phyloP scores from a whole-genome alignment of 1,140 invertebrate species.

The Andrena cerasifolii region DNA sequence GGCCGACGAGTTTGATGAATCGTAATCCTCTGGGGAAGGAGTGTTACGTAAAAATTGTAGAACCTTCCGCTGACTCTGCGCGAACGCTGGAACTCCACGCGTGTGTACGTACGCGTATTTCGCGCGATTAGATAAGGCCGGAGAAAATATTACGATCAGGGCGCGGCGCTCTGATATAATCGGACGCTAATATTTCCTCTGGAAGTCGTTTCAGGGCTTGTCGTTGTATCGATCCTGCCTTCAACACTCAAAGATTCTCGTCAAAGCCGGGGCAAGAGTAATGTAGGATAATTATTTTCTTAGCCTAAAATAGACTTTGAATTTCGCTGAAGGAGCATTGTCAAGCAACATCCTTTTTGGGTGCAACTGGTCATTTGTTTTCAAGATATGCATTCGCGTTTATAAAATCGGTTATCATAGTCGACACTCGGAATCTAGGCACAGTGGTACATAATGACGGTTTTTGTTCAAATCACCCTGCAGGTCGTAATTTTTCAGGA shows the following conservation, averaged over 20 bases:
- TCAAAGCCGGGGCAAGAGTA: neutral
- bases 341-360: too few species aligned
- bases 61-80: neutral
- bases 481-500: too few species aligned
- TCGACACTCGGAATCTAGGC: too few species aligned
- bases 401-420: too few species aligned
- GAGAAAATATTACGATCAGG: constrained; percentile 2
- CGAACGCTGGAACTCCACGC: neutral
- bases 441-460: too few species aligned
- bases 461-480: too few species aligned
- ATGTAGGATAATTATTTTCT: neutral
- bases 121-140: constrained; percentile 52
- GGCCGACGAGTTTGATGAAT: constrained; percentile 52
- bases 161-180: neutral
- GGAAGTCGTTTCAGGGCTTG: neutral
- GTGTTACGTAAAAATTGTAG: constrained; percentile 45
- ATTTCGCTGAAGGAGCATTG: too few species aligned
- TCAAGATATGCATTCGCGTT: too few species aligned
- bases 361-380: too few species aligned
- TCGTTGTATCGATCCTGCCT: neutral
- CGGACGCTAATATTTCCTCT: neutral
- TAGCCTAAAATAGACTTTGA: too few species aligned
- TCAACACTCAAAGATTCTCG: neutral
- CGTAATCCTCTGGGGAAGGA: neutral
- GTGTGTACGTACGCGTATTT: neutral